Evolutionary conservation across 1,140 invertebrate species (phyloP), one percentile per base, ranked within the genome.

Genomic region (Acyrthosiphon pisum): DNA sequence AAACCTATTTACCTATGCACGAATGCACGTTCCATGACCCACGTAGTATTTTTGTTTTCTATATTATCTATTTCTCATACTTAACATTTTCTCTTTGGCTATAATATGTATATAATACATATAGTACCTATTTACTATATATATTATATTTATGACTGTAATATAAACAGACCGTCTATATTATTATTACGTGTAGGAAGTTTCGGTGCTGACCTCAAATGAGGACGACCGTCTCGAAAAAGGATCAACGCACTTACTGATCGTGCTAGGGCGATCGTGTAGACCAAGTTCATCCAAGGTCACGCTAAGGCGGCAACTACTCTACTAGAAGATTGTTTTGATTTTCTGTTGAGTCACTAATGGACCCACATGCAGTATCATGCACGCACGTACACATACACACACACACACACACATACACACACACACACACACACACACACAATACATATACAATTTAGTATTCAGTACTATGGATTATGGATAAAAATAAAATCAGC

Each of bases 231-330:
- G n/a, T 91, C 68, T 76, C 35, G 88, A n/a, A 50, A 92, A 50
- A 92, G 35, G 91, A 92, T 92, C 91, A 92, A 92, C 37, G 91
- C 76, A 92, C 91, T 84, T 50, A 48, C 76, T 20, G 44, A 50
- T 92, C 91, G 91, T 92, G 76, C 91, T 23, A 41, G 91, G 76
- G 68, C 91, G 30, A 53, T 53, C 35, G 76, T 84, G 91, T 46
- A 50, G 81, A 60, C 91, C 91, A 92, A 83, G 91, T 92, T 92
- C 91, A 92, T 83, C 48, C 91, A 92, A 92, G 91, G 91, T 83
- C 91, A 83, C 81, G n/a, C 35, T 53, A 30, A 81, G 81, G 48
- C 81, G 91, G 68, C 81, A 50, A 91, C 60, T 44, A 68, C 56
- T 91, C 53, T 87, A 46, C 84, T 48, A 87, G 35, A 76, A 91